phyloP scores from a whole-genome alignment of 2,797 vertebrate genomes.

The Danio tinwini region DNA sequence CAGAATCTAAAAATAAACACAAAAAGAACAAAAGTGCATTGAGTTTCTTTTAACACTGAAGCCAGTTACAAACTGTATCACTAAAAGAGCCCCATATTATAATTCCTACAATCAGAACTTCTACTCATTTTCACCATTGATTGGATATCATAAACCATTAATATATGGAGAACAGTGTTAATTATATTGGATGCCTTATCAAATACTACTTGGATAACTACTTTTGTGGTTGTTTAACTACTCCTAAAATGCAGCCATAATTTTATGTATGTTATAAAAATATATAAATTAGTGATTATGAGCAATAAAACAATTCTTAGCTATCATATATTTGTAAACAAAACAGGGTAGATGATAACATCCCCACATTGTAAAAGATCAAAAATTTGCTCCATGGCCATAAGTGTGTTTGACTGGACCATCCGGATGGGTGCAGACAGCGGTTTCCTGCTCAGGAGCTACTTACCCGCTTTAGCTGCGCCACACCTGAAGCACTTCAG shows the following conservation, averaged over 20 bases:
- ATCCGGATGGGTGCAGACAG: slow-evolving; percentile 71
- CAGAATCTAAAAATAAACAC: slow-evolving; percentile 82
- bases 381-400: background rate
- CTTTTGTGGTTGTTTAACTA: no score
- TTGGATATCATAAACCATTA: background rate
- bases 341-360: background rate
- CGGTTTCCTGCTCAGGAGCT: slow-evolving; percentile 73
- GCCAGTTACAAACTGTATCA: background rate
- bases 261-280: background rate
- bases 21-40: slow-evolving; percentile 59
- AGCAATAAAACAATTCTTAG: background rate
- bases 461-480: slow-evolving; percentile 96
- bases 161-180: background rate
- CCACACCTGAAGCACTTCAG: slow-evolving; percentile 99
- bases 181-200: no score
- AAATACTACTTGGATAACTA: no score
- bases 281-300: background rate
- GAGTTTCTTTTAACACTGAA: slow-evolving; percentile 49
- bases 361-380: background rate
- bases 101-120: background rate
- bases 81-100: background rate
- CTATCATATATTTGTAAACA: background rate
- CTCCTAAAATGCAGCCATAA: background rate
- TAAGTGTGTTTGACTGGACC: slow-evolving; percentile 59
- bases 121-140: no score